These are phyloP conservation scores for Phaedon cochleariae DNA, from an alignment of 2,888 invertebrate species.

Conservation along the genomic window DNA sequence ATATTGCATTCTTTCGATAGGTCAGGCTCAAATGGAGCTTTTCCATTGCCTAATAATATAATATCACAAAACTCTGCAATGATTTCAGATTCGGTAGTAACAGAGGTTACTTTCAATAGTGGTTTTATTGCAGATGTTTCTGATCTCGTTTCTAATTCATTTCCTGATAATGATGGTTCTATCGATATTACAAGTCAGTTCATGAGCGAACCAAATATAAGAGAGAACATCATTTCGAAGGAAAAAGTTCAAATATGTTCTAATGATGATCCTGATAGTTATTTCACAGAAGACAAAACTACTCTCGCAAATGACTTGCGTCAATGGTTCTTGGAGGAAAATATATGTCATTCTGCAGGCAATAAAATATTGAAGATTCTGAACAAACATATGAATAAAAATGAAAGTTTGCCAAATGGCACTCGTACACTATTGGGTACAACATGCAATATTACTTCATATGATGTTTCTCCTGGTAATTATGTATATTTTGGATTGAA, in stretches of 20 bases:
- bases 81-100: not conserved
- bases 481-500: conserved; percentile 12
- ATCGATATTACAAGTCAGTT: not conserved
- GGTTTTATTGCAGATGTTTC: not conserved
- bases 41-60: not conserved
- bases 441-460: not conserved
- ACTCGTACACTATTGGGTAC: conserved; percentile 6
- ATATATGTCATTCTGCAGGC: conserved; percentile 4
- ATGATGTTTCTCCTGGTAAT: conserved; percentile 9
- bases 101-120: not conserved
- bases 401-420: conserved; percentile 4
- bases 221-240: too few species aligned
- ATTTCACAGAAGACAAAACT: not conserved
- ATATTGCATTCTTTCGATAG: not conserved
- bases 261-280: not conserved
- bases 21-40: not conserved
- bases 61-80: not conserved
- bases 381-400: not conserved
- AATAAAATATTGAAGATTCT: conserved; percentile 4
- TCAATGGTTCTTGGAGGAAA: not conserved
- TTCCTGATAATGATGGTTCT: not conserved
- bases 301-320: not conserved
- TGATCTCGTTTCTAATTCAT: not conserved
- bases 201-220: not conserved
- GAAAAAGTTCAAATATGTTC: not conserved